Conservation (phyloP, 2,113 vertebrate species). For the Enhydra lutris region DNA sequence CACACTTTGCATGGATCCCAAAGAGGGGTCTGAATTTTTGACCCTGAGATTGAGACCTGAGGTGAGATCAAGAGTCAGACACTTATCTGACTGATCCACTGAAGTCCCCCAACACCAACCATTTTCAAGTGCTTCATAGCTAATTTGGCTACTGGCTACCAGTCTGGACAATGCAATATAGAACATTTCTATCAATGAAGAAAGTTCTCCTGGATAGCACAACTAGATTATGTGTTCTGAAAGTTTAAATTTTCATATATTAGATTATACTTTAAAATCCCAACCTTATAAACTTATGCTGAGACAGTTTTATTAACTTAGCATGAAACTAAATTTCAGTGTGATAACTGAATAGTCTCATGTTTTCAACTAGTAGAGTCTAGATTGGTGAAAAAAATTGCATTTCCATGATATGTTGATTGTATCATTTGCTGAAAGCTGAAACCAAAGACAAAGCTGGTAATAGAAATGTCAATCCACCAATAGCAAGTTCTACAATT, state of each 20-base stretch:
- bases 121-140: background rate
- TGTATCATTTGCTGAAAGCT: conserved; percentile 22
- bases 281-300: background rate
- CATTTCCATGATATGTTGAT: background rate
- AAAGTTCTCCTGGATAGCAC: background rate
- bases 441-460: conserved; percentile 26
- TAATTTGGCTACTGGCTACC: background rate
- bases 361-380: conserved; percentile 17
- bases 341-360: background rate
- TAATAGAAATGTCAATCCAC: background rate
- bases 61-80: background rate
- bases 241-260: background rate
- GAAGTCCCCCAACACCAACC: background rate
- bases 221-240: background rate
- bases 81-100: background rate
- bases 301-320: background rate
- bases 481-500: conserved; percentile 3
- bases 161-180: background rate
- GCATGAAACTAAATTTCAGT: conserved; percentile 23
- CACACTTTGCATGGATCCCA: background rate
- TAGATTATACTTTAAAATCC: conserved; percentile 1
- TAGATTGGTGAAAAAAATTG: background rate
- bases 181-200: background rate
- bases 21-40: background rate
- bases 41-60: background rate